Conservation (phyloP, 1,140 invertebrate species). For the Orchesella cincta region DNA sequence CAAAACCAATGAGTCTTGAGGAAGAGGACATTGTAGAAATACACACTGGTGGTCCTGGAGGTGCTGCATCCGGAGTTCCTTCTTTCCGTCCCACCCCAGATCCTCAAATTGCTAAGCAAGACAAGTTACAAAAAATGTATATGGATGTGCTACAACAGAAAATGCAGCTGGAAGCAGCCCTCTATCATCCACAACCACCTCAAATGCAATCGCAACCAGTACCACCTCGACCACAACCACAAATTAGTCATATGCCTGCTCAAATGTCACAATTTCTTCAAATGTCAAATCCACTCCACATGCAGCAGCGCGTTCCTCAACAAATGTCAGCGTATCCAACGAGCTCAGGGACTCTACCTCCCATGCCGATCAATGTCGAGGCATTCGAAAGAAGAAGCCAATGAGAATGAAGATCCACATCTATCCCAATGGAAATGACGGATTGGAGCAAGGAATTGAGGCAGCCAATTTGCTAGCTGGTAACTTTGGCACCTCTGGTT, state of each 20-base stretch:
- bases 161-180: constrained; percentile 39
- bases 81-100: neutral
- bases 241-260: neutral
- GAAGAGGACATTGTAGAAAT: constrained; percentile 49
- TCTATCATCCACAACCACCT: neutral
- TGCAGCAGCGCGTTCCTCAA: too few species aligned
- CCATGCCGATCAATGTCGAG: neutral
- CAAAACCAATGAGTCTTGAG: neutral
- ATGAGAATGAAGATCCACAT: constrained; percentile 52
- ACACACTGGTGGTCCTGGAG: constrained; percentile 34
- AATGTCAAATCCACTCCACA: neutral
- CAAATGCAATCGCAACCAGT: neutral
- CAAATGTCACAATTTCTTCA: neutral
- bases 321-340: too few species aligned
- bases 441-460: neutral
- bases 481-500: neutral
- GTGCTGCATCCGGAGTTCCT: neutral
- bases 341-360: constrained; percentile 2
- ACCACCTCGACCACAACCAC: neutral
- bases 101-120: neutral
- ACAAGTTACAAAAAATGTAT: constrained; percentile 46
- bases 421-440: constrained; percentile 48
- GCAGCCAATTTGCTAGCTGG: constrained; percentile 4
- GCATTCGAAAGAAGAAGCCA: constrained; percentile 24
- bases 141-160: constrained; percentile 46